These are phyloP conservation scores for Eristalis pertinax DNA, from an alignment of 2,888 invertebrate genomes.

Conservation along the genomic window DNA sequence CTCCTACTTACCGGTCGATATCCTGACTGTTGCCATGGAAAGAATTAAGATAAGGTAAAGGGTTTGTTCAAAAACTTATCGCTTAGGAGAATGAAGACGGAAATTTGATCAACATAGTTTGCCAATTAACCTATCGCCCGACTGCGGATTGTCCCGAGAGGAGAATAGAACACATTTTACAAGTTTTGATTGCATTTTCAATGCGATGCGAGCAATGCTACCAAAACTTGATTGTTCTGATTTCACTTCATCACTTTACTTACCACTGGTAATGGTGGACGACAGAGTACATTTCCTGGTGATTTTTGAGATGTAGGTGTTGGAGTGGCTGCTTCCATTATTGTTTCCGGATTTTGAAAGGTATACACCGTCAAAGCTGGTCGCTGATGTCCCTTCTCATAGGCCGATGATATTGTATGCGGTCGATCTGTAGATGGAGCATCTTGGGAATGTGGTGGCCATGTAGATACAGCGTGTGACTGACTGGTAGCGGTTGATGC, in stretches of 20 bases:
- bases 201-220: not conserved
- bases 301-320: conserved; percentile 81
- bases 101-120: not conserved
- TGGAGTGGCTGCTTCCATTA: conserved; percentile 76
- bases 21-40: conserved; percentile 66
- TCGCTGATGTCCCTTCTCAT: conserved; percentile 92
- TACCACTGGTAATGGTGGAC: conserved; percentile 89
- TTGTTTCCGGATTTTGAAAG: conserved; percentile 89
- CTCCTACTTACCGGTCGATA: conserved; percentile 71
- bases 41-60: conserved; percentile 63
- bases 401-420: conserved; percentile 96
- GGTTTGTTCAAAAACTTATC: conserved; percentile 25
- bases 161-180: not conserved
- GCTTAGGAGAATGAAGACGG: conserved; percentile 17
- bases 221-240: not conserved
- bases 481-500: conserved; percentile 82
- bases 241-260: conserved; percentile 76
- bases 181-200: not conserved
- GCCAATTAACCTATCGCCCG: conserved; percentile 36
- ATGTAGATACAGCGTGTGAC: conserved; percentile 81
- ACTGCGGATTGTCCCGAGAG: not conserved
- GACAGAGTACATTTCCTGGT: conserved; percentile 82
- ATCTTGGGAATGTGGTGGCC: conserved; percentile 82
- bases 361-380: conserved; percentile 94
- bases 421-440: conserved; percentile 89